Evolutionary conservation across 2,113 vertebrate genomes (phyloP).

Genomic region (Hydrochoerus hydrochaeris): DNA sequence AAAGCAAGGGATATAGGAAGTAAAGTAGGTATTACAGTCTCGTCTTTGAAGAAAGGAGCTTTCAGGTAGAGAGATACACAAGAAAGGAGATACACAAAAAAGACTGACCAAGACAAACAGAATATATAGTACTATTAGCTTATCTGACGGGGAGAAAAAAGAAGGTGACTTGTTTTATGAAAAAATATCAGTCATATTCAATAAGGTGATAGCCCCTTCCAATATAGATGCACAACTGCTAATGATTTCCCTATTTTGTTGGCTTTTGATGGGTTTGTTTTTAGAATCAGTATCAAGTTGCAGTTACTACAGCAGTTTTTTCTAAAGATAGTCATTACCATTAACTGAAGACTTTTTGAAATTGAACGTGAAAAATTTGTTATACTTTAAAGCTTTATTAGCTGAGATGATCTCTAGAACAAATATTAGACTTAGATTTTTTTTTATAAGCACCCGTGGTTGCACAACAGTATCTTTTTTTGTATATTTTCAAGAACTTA

Average conservation of each 20-base stretch:
- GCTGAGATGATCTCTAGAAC: constrained; percentile 47
- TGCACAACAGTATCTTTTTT: constrained; percentile 43
- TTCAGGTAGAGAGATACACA: neutral
- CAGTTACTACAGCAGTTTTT: constrained; percentile 45
- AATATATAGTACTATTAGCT: neutral
- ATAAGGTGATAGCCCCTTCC: neutral
- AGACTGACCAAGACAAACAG: neutral
- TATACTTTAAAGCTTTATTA: neutral
- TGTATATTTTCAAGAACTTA: constrained; percentile 53
- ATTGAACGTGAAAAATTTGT: constrained; percentile 25
- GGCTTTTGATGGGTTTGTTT: constrained; percentile 36
- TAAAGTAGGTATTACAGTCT: neutral
- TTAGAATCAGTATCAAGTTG: constrained; percentile 55
- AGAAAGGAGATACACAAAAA: no score
- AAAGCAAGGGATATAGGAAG: neutral
- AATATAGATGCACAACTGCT: neutral
- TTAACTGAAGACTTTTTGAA: constrained; percentile 35
- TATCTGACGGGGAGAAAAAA: neutral
- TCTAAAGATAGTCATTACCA: constrained; percentile 7
- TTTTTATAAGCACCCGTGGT: neutral
- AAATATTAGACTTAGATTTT: constrained; percentile 27
- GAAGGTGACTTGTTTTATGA: constrained; percentile 13
- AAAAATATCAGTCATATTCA: neutral
- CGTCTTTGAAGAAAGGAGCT: neutral
- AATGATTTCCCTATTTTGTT: neutral